These are phyloP conservation scores for Mechanitis messenoides DNA, from an alignment of 2,888 invertebrate species.

Conservation along the genomic window DNA sequence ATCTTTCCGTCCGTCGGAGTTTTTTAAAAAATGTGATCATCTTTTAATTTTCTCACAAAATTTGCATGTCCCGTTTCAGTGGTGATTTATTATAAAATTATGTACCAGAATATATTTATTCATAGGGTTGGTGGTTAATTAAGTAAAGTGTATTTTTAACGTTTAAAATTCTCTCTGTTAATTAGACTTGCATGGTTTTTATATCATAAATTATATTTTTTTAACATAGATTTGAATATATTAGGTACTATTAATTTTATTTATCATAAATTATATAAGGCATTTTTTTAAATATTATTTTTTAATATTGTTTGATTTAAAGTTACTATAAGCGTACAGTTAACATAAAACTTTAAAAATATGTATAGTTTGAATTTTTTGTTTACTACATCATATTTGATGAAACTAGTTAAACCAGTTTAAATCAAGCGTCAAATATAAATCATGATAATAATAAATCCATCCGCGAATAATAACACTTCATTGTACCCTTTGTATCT, in stretches of 20 bases:
- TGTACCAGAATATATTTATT: slow-evolving; percentile 56
- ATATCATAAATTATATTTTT: slow-evolving; percentile 22
- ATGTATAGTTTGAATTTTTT: slow-evolving; percentile 1
- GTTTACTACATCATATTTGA: slow-evolving; percentile 18
- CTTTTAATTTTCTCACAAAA: slow-evolving; percentile 71
- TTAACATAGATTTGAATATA: not conserved
- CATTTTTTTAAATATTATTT: not conserved
- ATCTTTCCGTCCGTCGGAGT: slow-evolving; percentile 53
- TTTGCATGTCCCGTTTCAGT: slow-evolving; percentile 73
- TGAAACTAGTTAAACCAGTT: slow-evolving; percentile 27
- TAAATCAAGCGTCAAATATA: slow-evolving; percentile 34
- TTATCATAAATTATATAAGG: not conserved
- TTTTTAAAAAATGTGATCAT: slow-evolving; percentile 67
- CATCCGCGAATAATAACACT: slow-evolving; percentile 32
- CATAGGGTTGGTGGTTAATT: slow-evolving; percentile 56
- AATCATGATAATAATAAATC: slow-evolving; percentile 39
- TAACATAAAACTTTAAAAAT: not conserved
- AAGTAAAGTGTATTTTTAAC: slow-evolving; percentile 34
- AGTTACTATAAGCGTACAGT: not conserved
- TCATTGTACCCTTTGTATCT: slow-evolving; percentile 54
- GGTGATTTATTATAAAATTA: slow-evolving; percentile 69
- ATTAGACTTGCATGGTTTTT: slow-evolving; percentile 16
- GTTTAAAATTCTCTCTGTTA: slow-evolving; percentile 29
- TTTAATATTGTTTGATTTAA: not conserved
- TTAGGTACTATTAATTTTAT: not conserved